Percentiles rank a stretch among this genome's conserved stretches.
Evolutionary conservation across 2,113 vertebrate genomes (phyloP).

Genomic region (Mesitornis unicolor): DNA sequence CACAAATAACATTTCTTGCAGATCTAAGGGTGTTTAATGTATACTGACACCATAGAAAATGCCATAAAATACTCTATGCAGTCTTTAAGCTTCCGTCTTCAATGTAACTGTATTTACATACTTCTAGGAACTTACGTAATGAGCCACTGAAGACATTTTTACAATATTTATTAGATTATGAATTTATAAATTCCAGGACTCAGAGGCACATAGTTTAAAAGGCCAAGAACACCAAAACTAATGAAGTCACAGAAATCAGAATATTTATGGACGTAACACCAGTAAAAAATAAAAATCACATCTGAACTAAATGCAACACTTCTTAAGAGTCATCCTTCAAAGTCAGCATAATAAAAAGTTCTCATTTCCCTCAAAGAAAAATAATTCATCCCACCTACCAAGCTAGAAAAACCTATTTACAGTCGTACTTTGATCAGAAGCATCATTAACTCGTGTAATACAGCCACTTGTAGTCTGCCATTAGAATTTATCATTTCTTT

Average conservation of each 20-base stretch:
- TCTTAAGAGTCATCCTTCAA: slow-evolving; percentile 75
- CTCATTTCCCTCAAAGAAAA: slow-evolving; percentile 77
- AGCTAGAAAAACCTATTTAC: slow-evolving; percentile 84
- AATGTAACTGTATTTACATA: slow-evolving; percentile 61
- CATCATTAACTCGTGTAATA: slow-evolving; percentile 56
- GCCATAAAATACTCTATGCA: slow-evolving; percentile 49
- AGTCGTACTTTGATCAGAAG: slow-evolving; percentile 73
- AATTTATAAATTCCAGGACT: slow-evolving; percentile 81
- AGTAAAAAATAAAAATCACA: slow-evolving; percentile 76
- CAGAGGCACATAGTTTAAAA: slow-evolving; percentile 82
- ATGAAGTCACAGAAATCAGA: slow-evolving; percentile 71
- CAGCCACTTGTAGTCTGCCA: slow-evolving; percentile 58
- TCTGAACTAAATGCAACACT: slow-evolving; percentile 63
- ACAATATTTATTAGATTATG: slow-evolving; percentile 83
- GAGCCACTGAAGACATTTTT: slow-evolving; percentile 74
- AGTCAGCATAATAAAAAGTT: slow-evolving; percentile 78
- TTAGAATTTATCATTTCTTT: slow-evolving; percentile 68
- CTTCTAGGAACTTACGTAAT: slow-evolving; percentile 54
- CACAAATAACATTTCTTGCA: background rate
- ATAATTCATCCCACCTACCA: slow-evolving; percentile 77
- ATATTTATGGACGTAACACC: slow-evolving; percentile 70
- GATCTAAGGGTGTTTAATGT: background rate
- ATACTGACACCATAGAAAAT: slow-evolving; percentile 44
- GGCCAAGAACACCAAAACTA: slow-evolving; percentile 76
- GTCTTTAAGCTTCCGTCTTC: slow-evolving; percentile 34